Base-by-base conservation (phyloP, 2,888 invertebrate genomes). In the Cerastoderma edule region DNA sequence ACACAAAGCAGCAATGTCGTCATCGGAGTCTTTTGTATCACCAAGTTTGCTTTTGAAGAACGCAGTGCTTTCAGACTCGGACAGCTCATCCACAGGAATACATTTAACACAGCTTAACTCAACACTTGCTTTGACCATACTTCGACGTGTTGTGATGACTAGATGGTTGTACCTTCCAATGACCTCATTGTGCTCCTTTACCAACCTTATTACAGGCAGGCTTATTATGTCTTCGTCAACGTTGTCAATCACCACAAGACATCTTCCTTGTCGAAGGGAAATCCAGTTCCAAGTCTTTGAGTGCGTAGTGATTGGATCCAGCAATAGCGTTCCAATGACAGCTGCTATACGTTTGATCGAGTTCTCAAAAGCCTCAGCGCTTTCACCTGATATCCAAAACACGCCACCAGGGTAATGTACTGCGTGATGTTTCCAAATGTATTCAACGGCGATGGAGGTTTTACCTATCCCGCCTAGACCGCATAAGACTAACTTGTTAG, bases 391-490 rank as follows among this genome's bases (percentile, higher is more conserved):
- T 32, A 79, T 54, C 79, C 75, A 79, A 53, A 75, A 79, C 8
- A 79, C 50, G 6, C 79, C 79, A 28, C 79, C 73, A 13, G 54
- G 39, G 66, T 75, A 79, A 53, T 64, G 57, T 0, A n/a, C 33
- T 27, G 67, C 69, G 54, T 64, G 70, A n/a, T 53, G 24, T 19
- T 22, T 35, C 79, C 79, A 79, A 22, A 75, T 19, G 44, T 65
- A 80, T 64, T 80, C 75, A 10, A 71, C 64, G 19, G 75, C 67
- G n/a, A 79, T n/a, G 2, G 73, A 65, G 27, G 75, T 79, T 67
- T 79, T 73, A 22, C 76, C 79, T 27, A 53, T 67, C 19, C 79
- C 79, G 2, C 79, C 79, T 44, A 80, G 70, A 3, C 79, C 79
- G 66, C 70, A 80, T 19, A 79, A 63, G 10, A 72, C 72, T 16